These are phyloP conservation scores for Megaceryle alcyon DNA, from an alignment of 2,797 vertebrate genomes.

Conservation along the genomic window DNA sequence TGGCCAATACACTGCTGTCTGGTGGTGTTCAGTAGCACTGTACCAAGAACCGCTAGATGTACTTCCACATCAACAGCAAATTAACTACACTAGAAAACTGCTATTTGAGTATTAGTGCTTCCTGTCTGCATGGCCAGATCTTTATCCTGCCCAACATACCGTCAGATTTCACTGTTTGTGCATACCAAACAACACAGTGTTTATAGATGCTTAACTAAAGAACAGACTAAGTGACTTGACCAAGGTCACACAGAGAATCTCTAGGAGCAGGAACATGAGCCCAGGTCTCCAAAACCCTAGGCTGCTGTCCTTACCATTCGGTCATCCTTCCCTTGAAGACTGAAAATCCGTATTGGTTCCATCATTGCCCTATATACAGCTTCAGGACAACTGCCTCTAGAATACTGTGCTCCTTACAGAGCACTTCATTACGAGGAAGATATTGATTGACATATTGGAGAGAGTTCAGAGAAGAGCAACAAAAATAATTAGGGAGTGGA, in stretches of 20 bases:
- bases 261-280: not conserved
- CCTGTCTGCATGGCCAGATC: not conserved
- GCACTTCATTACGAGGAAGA: conserved; percentile 61
- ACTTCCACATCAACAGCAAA: accelerated
- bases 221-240: not conserved
- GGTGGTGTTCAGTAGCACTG: not conserved
- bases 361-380: not conserved
- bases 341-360: conserved; percentile 51
- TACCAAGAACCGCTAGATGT: accelerated
- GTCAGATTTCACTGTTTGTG: not conserved
- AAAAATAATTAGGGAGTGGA: conserved; percentile 78
- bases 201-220: not conserved
- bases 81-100: not conserved
- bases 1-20: not conserved
- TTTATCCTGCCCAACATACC: not conserved
- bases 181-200: not conserved
- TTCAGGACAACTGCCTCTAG: conserved; percentile 23
- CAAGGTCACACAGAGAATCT: not conserved
- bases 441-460: conserved; percentile 75
- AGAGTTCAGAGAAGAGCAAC: conserved; percentile 76
- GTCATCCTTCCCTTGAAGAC: conserved; percentile 36
- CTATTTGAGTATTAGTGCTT: not conserved
- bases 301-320: not conserved
- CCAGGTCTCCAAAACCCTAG: not conserved
- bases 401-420: conserved; percentile 29